Evolutionary conservation across 2,888 invertebrate species (phyloP), one percentile per base, ranked within the genome.

Genomic region (Ariolimax columbianus): DNA sequence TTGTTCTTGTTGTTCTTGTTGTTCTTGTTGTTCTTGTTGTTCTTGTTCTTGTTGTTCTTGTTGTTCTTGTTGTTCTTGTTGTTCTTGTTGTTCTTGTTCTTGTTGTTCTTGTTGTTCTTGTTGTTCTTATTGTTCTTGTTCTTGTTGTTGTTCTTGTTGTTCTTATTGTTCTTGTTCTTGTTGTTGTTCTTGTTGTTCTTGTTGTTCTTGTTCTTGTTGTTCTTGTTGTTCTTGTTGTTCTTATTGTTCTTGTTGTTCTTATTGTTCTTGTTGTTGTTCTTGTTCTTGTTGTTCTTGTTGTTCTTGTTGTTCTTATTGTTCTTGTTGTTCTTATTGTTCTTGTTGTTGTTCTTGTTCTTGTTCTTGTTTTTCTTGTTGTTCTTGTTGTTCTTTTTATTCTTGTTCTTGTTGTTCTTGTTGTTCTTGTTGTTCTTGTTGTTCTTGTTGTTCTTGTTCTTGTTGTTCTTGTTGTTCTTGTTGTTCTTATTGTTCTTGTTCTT

Each of bases 181-280:
- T 38, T 70, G 23, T 70, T 70, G 17, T 83, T 40, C 33, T 75
- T 83, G 40, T 83, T 38, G 38, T 70, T 70, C 19, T 38, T 70
- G 17, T 38, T 70, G 38, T 38, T 70, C 3, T 70, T 70, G 17
- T 47, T 70, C n/a, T 51, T 82, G 72, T 55, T 70, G 73, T 68
- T 43, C 3, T 82, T 47, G 19, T 70, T 82, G 72, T 38, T 70
- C 19, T 70, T 70, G 38, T 70, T 70, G 17, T 70, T n/a, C n/a
- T n/a, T n/a, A n/a, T n/a, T n/a, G n/a, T n/a, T n/a, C n/a, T n/a
- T n/a, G n/a, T n/a, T n/a, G n/a, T n/a, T n/a, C n/a, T n/a, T n/a
- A n/a, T n/a, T n/a, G n/a, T n/a, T n/a, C n/a, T n/a, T n/a, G n/a
- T 70, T 23, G 23, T 70, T 55, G 72, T 82, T 36, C 11, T 70